Conservation (phyloP, 2,888 invertebrate genomes). For the Fragum fragum region DNA sequence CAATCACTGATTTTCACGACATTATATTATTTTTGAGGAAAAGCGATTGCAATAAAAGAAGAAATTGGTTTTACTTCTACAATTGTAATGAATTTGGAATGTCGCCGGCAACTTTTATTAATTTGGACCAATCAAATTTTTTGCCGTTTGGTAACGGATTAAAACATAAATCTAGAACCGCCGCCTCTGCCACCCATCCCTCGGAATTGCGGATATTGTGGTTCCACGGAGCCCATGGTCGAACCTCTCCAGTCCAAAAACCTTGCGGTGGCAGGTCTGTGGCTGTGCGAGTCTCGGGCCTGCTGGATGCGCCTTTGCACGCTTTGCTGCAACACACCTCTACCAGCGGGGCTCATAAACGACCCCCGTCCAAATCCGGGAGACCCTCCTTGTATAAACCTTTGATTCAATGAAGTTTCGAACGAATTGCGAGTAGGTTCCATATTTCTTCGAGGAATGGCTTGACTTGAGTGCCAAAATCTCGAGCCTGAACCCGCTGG, state of each 20-base stretch:
- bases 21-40: too few relatives aligned
- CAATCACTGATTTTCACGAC: too few relatives aligned
- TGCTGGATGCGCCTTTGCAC: slow-evolving; percentile 13
- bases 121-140: background rate
- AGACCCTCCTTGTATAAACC: slow-evolving; percentile 2
- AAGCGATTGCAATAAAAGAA: too few relatives aligned
- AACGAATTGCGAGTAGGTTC: slow-evolving; percentile 3
- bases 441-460: background rate
- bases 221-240: background rate
- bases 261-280: background rate
- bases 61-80: too few relatives aligned
- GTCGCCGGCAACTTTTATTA: too few relatives aligned
- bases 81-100: too few relatives aligned
- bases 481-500: background rate
- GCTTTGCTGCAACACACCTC: background rate
- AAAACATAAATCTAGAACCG: background rate
- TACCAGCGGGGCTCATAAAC: background rate
- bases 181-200: background rate
- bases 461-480: slow-evolving; percentile 13
- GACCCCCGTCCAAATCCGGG: background rate
- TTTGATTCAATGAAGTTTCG: slow-evolving; percentile 1
- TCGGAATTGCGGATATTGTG: background rate
- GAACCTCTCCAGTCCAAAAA: slow-evolving; percentile 4
- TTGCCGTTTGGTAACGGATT: background rate
- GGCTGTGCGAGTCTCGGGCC: slow-evolving; percentile 1